These are phyloP conservation scores for Geodia barretti DNA, from an alignment of 37 sponge, comb jelly and placozoan species.

Conservation along the genomic window DNA sequence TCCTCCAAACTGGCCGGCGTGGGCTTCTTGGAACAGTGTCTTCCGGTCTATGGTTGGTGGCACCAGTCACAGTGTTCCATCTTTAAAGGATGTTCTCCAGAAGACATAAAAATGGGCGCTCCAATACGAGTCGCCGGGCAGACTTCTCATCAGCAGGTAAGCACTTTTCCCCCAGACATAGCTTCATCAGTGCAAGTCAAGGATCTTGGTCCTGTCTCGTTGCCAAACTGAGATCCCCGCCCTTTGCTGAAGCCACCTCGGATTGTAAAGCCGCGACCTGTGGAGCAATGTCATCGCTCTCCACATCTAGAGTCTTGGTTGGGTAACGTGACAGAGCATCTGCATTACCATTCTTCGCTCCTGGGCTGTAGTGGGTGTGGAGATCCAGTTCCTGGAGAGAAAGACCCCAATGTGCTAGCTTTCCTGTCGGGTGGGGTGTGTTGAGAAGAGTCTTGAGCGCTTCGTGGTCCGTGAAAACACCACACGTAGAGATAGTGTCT, in stretches of 20 bases:
- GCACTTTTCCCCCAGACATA: not conserved
- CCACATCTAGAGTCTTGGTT: not conserved
- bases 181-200: not conserved
- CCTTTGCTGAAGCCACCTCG: not conserved
- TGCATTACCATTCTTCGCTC: constrained; percentile 9
- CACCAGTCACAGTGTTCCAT: too few species aligned
- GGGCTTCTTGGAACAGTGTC: constrained; percentile 46
- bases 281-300: not conserved
- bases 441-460: constrained; percentile 9
- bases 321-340: constrained; percentile 23
- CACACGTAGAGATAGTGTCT: constrained; percentile 34
- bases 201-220: not conserved
- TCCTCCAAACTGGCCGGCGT: constrained; percentile 47
- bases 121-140: not conserved
- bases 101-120: not conserved
- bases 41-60: not conserved
- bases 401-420: constrained; percentile 17
- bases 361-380: constrained; percentile 21
- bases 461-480: constrained; percentile 38
- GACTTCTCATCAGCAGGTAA: not conserved
- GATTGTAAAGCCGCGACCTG: not conserved
- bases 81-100: too few species aligned
- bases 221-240: not conserved
- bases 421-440: constrained; percentile 9
- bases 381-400: constrained; percentile 10